A percentile compares a stretch with the other conserved stretches of the same genome.
phyloP scores from a whole-genome alignment of 2,113 vertebrate genomes.

The Halcyon malimbica region DNA sequence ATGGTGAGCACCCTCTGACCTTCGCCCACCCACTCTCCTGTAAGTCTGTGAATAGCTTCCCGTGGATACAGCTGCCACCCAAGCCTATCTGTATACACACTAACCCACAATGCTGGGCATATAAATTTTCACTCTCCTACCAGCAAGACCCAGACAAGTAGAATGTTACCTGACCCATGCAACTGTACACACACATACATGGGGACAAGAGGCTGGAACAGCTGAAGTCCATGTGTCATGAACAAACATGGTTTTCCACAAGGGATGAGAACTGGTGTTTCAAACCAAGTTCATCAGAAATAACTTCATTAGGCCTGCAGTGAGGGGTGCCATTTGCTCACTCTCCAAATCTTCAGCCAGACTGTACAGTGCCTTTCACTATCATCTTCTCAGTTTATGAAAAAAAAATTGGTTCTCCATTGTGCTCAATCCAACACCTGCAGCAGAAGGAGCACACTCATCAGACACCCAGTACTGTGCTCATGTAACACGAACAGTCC shows the following conservation, averaged over 20 bases:
- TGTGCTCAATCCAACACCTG: background rate
- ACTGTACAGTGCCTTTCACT: background rate
- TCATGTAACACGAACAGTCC: background rate
- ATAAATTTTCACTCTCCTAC: background rate
- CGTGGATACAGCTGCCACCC: accelerated
- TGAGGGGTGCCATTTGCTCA: background rate
- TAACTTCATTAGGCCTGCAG: background rate
- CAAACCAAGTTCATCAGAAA: background rate
- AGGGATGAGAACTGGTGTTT: background rate
- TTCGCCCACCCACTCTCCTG: background rate
- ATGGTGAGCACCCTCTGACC: background rate
- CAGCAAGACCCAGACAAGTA: background rate
- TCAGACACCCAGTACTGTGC: background rate
- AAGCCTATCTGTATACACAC: background rate
- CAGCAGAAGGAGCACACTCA: background rate
- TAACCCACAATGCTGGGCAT: background rate
- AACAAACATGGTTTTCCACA: background rate
- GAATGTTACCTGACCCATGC: background rate
- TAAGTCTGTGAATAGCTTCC: background rate
- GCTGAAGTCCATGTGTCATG: background rate
- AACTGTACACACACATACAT: background rate
- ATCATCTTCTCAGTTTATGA: background rate
- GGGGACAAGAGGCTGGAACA: background rate
- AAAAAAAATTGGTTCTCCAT: background rate
- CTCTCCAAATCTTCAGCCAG: background rate